Conservation (phyloP, 2,113 vertebrate species). For the Montifringilla adamsi region DNA sequence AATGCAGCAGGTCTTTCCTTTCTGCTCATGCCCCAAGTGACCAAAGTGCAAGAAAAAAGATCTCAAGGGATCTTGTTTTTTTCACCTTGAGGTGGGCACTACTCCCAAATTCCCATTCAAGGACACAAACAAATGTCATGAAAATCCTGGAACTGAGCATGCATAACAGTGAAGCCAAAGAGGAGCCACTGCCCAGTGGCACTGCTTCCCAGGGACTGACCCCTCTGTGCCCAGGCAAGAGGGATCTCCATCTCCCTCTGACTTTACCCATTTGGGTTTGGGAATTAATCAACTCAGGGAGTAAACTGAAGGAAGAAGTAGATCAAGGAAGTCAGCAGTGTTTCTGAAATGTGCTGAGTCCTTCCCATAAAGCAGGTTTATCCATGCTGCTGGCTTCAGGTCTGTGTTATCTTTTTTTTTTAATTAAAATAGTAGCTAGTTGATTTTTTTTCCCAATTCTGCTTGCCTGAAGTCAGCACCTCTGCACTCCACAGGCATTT, state of each 20-base stretch:
- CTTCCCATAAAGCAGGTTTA: background rate
- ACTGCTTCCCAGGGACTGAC: background rate
- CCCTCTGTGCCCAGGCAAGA: background rate
- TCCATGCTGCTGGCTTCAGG: background rate
- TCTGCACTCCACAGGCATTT: background rate
- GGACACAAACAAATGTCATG: background rate
- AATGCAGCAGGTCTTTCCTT: background rate
- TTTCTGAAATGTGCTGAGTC: background rate
- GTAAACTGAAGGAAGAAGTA: background rate
- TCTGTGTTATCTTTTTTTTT: background rate
- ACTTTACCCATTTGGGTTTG: background rate
- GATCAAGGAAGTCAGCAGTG: background rate
- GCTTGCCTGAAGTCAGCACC: background rate
- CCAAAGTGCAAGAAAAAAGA: background rate
- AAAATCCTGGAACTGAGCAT: constrained; percentile 33
- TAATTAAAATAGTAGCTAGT: background rate
- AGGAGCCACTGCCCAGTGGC: background rate
- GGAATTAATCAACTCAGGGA: background rate
- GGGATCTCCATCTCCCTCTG: background rate
- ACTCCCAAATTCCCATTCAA: background rate
- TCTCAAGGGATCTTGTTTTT: background rate
- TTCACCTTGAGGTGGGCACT: background rate
- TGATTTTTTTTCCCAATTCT: background rate
- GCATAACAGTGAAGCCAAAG: constrained; percentile 41
- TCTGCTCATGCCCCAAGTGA: background rate